Percentiles rank a stretch among this genome's conserved stretches.
phyloP scores from a whole-genome alignment of 2,797 vertebrate genomes.

The Cirrhinus mrigala region DNA sequence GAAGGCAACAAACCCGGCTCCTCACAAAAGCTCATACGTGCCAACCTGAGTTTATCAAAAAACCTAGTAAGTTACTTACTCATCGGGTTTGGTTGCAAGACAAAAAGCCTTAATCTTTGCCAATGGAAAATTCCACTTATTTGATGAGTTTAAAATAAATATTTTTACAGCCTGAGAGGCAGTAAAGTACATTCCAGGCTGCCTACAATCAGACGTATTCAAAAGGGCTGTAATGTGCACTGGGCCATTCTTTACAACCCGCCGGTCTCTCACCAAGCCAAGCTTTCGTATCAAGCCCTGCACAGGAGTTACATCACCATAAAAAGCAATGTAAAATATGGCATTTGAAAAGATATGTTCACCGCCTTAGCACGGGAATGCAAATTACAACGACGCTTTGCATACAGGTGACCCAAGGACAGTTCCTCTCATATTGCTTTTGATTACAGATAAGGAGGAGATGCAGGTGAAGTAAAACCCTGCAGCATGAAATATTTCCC shows the following conservation, averaged over 20 bases:
- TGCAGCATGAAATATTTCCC: neutral
- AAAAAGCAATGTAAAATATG: slow-evolving; percentile 42
- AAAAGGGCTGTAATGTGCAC: slow-evolving; percentile 68
- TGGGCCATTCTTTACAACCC: slow-evolving; percentile 63
- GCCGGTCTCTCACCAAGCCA: slow-evolving; percentile 51
- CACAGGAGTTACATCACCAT: slow-evolving; percentile 44
- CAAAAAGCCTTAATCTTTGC: slow-evolving; percentile 54
- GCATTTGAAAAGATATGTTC: slow-evolving; percentile 14
- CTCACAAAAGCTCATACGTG: slow-evolving; percentile 19
- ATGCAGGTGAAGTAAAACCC: neutral
- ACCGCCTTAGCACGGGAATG: neutral
- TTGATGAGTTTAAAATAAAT: slow-evolving; percentile 77
- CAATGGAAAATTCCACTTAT: slow-evolving; percentile 78
- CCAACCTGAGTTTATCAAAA: slow-evolving; percentile 37
- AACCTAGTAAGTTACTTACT: slow-evolving; percentile 43
- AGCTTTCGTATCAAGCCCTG: slow-evolving; percentile 39
- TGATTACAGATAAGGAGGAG: neutral
- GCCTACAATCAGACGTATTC: slow-evolving; percentile 70
- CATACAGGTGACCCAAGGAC: neutral
- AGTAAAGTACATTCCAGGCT: slow-evolving; percentile 75
- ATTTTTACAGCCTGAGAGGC: slow-evolving; percentile 70
- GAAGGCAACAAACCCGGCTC: slow-evolving; percentile 22
- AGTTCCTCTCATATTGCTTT: slow-evolving; percentile 6
- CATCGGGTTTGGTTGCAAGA: slow-evolving; percentile 25
- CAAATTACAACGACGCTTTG: slow-evolving; percentile 16